Conservation (phyloP, 2,888 invertebrate species). For the Callyntrura sp. region DNA sequence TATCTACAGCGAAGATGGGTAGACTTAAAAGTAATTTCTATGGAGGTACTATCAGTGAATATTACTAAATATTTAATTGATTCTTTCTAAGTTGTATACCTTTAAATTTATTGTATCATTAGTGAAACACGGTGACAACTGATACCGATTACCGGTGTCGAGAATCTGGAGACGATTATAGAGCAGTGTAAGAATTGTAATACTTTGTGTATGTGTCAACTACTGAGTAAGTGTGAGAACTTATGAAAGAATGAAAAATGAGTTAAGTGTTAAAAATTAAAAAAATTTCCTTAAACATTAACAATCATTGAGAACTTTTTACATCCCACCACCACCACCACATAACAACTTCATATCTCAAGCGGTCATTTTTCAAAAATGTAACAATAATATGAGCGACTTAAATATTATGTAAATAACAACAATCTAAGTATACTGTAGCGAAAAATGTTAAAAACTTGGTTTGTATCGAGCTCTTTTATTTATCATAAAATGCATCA, state of each 20-base stretch:
- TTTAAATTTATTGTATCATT: background rate
- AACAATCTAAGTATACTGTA: constrained; percentile 58
- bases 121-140: constrained; percentile 2
- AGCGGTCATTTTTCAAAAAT: background rate
- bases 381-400: constrained; percentile 51
- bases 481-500: constrained; percentile 9
- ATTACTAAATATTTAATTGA: background rate
- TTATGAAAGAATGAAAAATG: constrained; percentile 43
- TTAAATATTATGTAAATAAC: constrained; percentile 52
- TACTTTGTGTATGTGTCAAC: constrained; percentile 63
- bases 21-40: constrained; percentile 5
- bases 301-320: constrained; percentile 19
- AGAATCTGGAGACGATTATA: background rate
- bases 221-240: constrained; percentile 50
- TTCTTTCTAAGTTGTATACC: background rate
- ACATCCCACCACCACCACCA: constrained; percentile 12
- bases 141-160: background rate
- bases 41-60: background rate
- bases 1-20: background rate
- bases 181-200: constrained; percentile 43
- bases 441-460: constrained; percentile 39
- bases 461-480: background rate
- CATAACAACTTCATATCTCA: background rate
- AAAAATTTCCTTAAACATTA: background rate
- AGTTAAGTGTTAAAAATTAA: constrained; percentile 43